Evolutionary conservation across 2,113 vertebrate genomes (phyloP).

Genomic region (Corythornis madagascariensis): DNA sequence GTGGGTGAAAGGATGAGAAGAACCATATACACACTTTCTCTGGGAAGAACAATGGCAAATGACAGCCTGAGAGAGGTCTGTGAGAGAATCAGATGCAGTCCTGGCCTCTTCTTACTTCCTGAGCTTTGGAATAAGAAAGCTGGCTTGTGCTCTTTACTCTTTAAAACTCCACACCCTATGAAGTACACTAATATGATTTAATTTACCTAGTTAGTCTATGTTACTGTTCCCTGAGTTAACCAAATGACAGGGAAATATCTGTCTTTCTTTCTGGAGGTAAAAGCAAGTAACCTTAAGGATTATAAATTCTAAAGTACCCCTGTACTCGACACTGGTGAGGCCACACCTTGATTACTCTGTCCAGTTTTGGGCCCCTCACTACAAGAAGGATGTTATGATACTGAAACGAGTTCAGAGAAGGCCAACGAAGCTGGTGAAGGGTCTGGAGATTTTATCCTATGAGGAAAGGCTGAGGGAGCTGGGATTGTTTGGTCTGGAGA

Average conservation of each 20-base stretch:
- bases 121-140: background rate
- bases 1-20: background rate
- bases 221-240: background rate
- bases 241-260: background rate
- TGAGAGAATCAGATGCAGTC: background rate
- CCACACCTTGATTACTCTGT: no score
- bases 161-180: background rate
- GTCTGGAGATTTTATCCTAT: no score
- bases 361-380: no score
- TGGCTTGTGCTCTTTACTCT: background rate
- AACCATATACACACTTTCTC: background rate
- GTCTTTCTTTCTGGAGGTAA: background rate
- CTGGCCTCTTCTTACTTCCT: background rate
- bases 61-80: background rate
- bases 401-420: no score
- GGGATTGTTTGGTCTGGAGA: no score
- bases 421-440: no score
- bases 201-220: background rate
- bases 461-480: no score
- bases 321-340: no score
- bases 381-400: no score
- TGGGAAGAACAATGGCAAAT: background rate
- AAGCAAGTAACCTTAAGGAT: background rate
- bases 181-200: background rate
- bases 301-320: background rate